Evolutionary conservation across 2,888 invertebrate genomes (phyloP).

Genomic region (Troglohyphantes excavatus): DNA sequence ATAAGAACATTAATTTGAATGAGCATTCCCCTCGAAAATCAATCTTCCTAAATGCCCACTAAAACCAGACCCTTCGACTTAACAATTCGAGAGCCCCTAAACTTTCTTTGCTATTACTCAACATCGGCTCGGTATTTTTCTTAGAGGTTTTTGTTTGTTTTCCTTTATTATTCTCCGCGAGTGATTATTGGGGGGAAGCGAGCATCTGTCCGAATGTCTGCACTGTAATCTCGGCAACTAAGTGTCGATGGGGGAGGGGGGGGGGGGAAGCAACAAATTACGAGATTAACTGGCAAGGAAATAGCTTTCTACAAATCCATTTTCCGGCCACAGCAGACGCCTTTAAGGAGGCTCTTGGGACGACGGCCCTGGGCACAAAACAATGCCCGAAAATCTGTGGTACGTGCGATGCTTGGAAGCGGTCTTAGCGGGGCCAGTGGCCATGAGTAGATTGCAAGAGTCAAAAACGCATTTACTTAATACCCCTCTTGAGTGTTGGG

Average conservation of each 20-base stretch:
- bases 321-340: constrained; percentile 71
- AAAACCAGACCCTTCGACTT: constrained; percentile 23
- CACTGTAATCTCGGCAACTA: constrained; percentile 53
- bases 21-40: constrained; percentile 16
- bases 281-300: constrained; percentile 75
- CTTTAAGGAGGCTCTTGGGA: constrained; percentile 67
- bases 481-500: constrained; percentile 59
- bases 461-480: constrained; percentile 74
- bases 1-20: background rate
- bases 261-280: constrained; percentile 69
- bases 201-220: constrained; percentile 66
- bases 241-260: constrained; percentile 43
- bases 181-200: constrained; percentile 52
- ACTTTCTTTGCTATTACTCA: constrained; percentile 54
- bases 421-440: constrained; percentile 60
- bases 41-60: constrained; percentile 48
- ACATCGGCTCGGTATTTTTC: constrained; percentile 22
- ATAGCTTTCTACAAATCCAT: constrained; percentile 77
- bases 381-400: constrained; percentile 56
- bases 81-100: background rate
- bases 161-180: constrained; percentile 12
- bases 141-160: background rate
- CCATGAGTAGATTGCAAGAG: constrained; percentile 66
- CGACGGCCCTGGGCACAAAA: constrained; percentile 39
- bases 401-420: constrained; percentile 69